These are phyloP conservation scores for Polydrusus cervinus DNA, from an alignment of 2,888 invertebrate species.

Conservation along the genomic window DNA sequence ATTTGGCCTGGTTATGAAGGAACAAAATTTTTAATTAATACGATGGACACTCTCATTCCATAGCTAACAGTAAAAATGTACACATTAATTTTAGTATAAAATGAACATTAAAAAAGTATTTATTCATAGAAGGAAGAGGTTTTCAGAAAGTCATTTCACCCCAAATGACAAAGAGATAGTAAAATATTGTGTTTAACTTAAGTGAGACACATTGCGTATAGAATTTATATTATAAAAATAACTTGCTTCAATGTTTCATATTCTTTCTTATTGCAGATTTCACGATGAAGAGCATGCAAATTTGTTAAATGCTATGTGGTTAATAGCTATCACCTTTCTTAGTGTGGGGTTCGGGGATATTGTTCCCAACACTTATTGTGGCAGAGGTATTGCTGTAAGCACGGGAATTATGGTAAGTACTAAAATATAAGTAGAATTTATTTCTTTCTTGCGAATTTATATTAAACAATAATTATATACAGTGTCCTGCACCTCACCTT, in stretches of 20 bases:
- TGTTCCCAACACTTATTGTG: slow-evolving; percentile 99
- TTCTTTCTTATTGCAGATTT: slow-evolving; percentile 79
- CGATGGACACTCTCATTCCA: too few species aligned
- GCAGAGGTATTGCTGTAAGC: slow-evolving; percentile 98
- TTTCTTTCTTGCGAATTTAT: too few species aligned
- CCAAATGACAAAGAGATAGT: neutral
- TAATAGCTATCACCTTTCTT: slow-evolving; percentile 99
- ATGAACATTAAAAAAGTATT: too few species aligned
- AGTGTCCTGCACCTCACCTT: too few species aligned
- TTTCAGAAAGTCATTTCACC: too few species aligned
- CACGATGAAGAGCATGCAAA: slow-evolving; percentile 99
- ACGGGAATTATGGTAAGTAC: slow-evolving; percentile 98
- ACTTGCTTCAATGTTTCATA: neutral
- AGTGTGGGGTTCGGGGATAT: slow-evolving; percentile 99
- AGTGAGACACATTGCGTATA: slow-evolving; percentile 1
- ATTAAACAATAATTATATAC: too few species aligned
- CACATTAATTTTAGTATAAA: too few species aligned
- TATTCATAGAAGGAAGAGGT: neutral
- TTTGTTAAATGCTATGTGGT: slow-evolving; percentile 99
- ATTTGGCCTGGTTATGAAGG: too few species aligned
- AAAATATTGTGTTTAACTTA: slow-evolving; percentile 13
- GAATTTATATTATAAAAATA: neutral
- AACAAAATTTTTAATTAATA: too few species aligned
- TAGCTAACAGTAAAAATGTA: too few species aligned
- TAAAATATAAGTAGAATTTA: neutral